Conservation (phyloP, 2,888 invertebrate species). For the Pyrrhosoma nymphula region DNA sequence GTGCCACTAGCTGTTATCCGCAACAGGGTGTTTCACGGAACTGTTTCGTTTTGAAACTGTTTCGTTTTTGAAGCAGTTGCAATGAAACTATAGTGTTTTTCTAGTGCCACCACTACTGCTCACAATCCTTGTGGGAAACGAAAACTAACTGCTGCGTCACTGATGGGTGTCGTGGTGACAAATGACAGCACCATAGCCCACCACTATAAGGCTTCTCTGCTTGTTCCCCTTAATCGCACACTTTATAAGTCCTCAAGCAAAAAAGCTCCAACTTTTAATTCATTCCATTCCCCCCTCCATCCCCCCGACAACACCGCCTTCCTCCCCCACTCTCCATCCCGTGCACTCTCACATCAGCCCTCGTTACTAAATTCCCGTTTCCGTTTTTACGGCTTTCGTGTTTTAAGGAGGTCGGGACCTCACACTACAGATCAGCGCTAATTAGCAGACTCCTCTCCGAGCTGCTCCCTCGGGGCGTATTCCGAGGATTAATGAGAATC, state of each 20-base stretch:
- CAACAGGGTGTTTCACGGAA: too few species aligned
- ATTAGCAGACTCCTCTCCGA: constrained; percentile 3
- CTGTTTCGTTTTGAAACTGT: too few species aligned
- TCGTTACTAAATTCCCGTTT: not conserved
- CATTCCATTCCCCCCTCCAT: not conserved
- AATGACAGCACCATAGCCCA: too few species aligned
- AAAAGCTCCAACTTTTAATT: not conserved
- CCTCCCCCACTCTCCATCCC: not conserved
- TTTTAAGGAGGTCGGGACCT: constrained; percentile 21
- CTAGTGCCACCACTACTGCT: too few species aligned
- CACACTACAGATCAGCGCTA: constrained; percentile 26
- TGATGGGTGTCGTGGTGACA: too few species aligned
- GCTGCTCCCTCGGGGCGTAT: not conserved
- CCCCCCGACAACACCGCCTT: not conserved
- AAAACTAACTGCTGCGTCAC: too few species aligned
- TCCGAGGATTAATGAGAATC: constrained; percentile 21
- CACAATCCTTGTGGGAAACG: too few species aligned
- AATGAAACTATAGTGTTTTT: too few species aligned
- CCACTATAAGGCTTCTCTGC: too few species aligned
- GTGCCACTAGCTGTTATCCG: too few species aligned
- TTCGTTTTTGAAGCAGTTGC: too few species aligned
- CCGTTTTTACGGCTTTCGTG: not conserved
- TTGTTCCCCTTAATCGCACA: not conserved
- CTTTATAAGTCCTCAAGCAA: too few species aligned
- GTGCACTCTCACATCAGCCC: not conserved